Evolutionary conservation across 2,888 invertebrate species (phyloP).

Genomic region (Dascillus cervinus): DNA sequence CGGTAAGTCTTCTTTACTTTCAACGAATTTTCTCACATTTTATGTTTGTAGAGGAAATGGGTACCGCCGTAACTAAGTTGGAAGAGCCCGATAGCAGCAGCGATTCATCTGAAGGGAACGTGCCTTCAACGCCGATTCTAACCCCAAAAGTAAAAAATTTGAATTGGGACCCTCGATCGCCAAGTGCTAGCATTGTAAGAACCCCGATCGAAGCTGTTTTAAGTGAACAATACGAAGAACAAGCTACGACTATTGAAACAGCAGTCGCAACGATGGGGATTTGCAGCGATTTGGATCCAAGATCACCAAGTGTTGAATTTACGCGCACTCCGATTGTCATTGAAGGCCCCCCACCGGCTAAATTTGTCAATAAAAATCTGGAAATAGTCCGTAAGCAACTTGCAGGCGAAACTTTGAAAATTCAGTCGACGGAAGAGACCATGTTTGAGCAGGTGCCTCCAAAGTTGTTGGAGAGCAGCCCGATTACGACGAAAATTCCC

Average conservation of each 20-base stretch:
- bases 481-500: constrained; percentile 30
- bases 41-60: too few species aligned
- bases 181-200: constrained; percentile 50
- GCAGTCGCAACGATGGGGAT: too few species aligned
- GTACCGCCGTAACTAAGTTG: constrained; percentile 18
- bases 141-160: too few species aligned
- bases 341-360: constrained; percentile 20
- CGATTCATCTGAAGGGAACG: constrained; percentile 10
- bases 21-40: too few species aligned
- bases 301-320: constrained; percentile 53
- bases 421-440: constrained; percentile 4
- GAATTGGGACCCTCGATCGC: constrained; percentile 51
- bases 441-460: constrained; percentile 29
- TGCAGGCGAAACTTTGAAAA: constrained; percentile 7
- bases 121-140: constrained; percentile 22
- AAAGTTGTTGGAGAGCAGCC: constrained; percentile 33
- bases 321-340: constrained; percentile 50
- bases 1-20: too few species aligned
- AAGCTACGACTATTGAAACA: too few species aligned
- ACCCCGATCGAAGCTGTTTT: constrained; percentile 57
- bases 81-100: constrained; percentile 9
- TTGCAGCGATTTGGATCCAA: constrained; percentile 44
- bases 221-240: too few species aligned
- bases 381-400: constrained; percentile 23
- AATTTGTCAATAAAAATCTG: constrained; percentile 38